Evolutionary conservation across 2,888 invertebrate genomes (phyloP), one percentile per base, ranked within the genome.

Genomic region (Spilosoma lubricipeda): DNA sequence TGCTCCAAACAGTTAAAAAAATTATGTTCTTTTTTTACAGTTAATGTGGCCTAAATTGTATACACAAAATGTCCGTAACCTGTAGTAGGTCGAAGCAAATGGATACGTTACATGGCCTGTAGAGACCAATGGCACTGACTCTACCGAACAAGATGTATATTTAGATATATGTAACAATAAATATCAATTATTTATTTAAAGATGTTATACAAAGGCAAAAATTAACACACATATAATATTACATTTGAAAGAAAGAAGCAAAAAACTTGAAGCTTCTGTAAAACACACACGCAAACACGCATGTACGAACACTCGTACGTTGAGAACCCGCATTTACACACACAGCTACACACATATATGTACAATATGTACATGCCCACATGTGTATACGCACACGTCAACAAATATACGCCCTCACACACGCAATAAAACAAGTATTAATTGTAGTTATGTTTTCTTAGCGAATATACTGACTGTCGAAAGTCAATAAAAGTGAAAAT

Each of bases 31-130:
- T 66, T 56, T 75, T 42, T 72, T 72, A n/a, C 18, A 70, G 70
- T 74, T 63, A 36, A 67, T 36, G 75, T 75, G 82, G 78, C 82
- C 80, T 42, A 69, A 64, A 75, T 74, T 78, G 83, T 83, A 81
- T 42, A 45, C 84, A 82, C 67, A 84, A 81, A 78, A 82, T 72
- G 74, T 80, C 68, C 74, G 73, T 80, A 77, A 72, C 76, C 75
- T 79, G 76, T n/a, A n/a, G 65, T 68, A 72, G 30, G 70, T 71
- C 76, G 72, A 79, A 81, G 81, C 67, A 69, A 76, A 42, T 70
- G 59, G 85, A 84, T 85, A 84, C 84, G 83, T 83, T 72, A 73
- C 76, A 59, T 78, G 70, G 77, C 36, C 72, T 74, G 42, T 75
- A 70, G 27, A 64, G 67, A 76, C 72, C 70, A 65, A 73, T 76